Evolutionary conservation across 1,140 invertebrate species (phyloP).

Genomic region (Magallana ariakensis): DNA sequence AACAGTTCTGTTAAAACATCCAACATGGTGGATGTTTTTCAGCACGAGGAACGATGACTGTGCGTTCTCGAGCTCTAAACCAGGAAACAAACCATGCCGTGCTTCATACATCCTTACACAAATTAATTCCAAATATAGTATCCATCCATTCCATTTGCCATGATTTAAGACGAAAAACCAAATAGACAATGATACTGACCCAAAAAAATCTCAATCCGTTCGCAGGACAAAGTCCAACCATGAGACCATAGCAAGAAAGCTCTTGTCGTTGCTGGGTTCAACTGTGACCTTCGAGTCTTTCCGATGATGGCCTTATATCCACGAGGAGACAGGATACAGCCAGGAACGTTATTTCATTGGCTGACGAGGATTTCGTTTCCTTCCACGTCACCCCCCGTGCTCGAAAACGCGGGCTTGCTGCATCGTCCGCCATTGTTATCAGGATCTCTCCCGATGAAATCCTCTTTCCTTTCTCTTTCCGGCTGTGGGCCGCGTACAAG

Average conservation of each 20-base stretch:
- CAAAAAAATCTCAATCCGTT: not conserved
- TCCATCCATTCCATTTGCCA: not conserved
- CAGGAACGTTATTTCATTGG: not conserved
- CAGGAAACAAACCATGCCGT: slow-evolving; percentile 30
- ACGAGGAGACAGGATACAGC: slow-evolving; percentile 25
- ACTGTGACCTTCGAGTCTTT: not conserved
- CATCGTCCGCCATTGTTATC: slow-evolving; percentile 13
- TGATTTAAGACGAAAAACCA: not conserved
- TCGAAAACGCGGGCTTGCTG: not conserved
- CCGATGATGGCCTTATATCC: slow-evolving; percentile 25
- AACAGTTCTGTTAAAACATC: not conserved
- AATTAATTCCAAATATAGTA: slow-evolving; percentile 23
- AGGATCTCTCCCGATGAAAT: slow-evolving; percentile 30
- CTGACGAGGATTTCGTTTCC: slow-evolving; percentile 13
- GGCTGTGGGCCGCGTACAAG: not conserved
- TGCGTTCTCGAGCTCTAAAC: not conserved
- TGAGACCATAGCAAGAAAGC: not conserved
- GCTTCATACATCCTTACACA: slow-evolving; percentile 20
- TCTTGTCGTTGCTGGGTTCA: not conserved
- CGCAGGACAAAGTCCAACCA: not conserved
- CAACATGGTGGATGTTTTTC: slow-evolving; percentile 1
- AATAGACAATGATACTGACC: not conserved
- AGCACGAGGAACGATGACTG: not conserved
- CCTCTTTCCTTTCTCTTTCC: slow-evolving; percentile 32
- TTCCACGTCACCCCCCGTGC: not conserved